A percentile compares a stretch with the other conserved stretches of the same genome.
Conservation (phyloP, 2,113 vertebrate genomes). For the Lophius piscatorius region DNA sequence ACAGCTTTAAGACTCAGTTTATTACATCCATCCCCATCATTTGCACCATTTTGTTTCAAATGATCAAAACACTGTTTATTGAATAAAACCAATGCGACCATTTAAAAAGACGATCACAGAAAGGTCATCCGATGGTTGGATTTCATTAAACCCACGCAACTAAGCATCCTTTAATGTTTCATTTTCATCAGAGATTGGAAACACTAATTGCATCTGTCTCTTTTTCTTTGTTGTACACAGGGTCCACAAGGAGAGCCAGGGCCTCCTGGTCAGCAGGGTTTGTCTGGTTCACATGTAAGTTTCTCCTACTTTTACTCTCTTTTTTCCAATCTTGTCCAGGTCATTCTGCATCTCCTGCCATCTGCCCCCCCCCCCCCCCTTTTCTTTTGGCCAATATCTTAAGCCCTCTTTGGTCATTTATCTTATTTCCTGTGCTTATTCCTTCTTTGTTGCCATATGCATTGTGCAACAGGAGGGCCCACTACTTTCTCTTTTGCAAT, state of each 20-base stretch:
- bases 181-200: not conserved
- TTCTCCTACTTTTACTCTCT: not conserved
- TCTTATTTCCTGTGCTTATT: constrained; percentile 11
- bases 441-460: constrained; percentile 1
- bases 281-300: constrained; percentile 92
- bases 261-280: constrained; percentile 93
- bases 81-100: constrained; percentile 4
- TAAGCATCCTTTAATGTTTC: not conserved
- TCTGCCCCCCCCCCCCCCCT: not conserved
- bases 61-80: constrained; percentile 18
- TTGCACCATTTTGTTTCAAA: constrained; percentile 9
- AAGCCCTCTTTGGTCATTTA: not conserved
- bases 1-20: not conserved
- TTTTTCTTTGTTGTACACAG: constrained; percentile 69
- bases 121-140: not conserved
- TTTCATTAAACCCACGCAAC: not conserved
- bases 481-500: too few relatives aligned
- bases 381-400: not conserved
- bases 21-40: not conserved
- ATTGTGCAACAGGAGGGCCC: constrained; percentile 1
- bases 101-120: not conserved
- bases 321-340: not conserved
- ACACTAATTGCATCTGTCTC: not conserved
- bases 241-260: constrained; percentile 94
- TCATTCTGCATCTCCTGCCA: not conserved